Base-by-base conservation (phyloP, 2,888 invertebrate genomes). In the Sarcophaga subvicina region DNA sequence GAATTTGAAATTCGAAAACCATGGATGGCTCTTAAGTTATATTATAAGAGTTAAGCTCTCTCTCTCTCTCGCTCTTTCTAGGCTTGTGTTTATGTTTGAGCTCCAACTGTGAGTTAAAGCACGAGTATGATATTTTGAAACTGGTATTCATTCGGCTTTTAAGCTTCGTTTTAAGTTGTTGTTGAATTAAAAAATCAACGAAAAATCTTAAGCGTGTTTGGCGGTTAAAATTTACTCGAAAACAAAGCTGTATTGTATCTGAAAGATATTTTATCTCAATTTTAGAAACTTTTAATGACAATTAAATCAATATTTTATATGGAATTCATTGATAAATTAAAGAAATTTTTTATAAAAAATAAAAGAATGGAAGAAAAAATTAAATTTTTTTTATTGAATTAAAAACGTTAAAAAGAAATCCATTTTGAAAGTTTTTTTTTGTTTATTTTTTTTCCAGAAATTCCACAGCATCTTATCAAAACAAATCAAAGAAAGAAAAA, bases 61-160 rank as follows among this genome's bases (percentile, higher is more conserved):
- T 0, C 54, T 54, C 54, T 54, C 49, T 17, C 12, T 49, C 49
- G 3, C 10, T 49, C 14, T 49, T 1, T 49, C 37, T 37, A 37
- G 37, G 49, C 0, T 49, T 4, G 49, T 14, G 14, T 49, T 37
- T 37, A 37, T 37, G 37, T 37, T 37, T 37, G 37, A 37, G 8
- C 37, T 10, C 2, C 3, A 37, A 37, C 37, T 2, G 8, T 3
- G 37, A 10, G 83, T 83, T 75, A 60, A 59, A 80, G 75, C 63
- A 79, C 12, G 66, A 73, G 22, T n/a, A 14, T 60, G 78, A 60
- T 66, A 78, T 66, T 77, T 84, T 22, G 20, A 83, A 87, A 81
- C 87, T 84, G 87, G 81, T 84, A 87, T 84, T 87, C 87, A 87
- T 78, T 87, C 79, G 87, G 70, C 78, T 82, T 67, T 79, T 76